Conservation (phyloP, 2,888 invertebrate genomes). For the Prenolepis imparis region DNA sequence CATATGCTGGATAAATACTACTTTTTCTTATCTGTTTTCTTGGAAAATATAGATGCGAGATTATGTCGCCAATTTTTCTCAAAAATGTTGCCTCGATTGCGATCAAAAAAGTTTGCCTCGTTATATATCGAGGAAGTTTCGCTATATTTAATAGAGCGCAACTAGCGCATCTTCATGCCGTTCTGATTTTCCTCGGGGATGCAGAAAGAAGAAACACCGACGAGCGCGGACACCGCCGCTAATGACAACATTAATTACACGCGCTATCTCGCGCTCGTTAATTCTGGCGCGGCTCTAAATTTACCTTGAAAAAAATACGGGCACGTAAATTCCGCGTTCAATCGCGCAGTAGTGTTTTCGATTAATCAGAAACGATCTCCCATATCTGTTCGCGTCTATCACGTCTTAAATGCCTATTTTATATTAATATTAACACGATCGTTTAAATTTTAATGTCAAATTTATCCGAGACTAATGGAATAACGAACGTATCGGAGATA, state of each 20-base stretch:
- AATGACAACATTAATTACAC: slow-evolving; percentile 69
- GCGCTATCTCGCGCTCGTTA: slow-evolving; percentile 63
- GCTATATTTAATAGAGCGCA: slow-evolving; percentile 8
- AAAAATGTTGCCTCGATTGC: slow-evolving; percentile 25
- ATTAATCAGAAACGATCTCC: slow-evolving; percentile 31
- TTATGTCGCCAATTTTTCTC: slow-evolving; percentile 26
- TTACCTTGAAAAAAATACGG: slow-evolving; percentile 54
- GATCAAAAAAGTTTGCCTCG: slow-evolving; percentile 16
- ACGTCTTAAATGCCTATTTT: neutral
- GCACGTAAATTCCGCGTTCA: slow-evolving; percentile 43
- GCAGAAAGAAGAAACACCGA: slow-evolving; percentile 52
- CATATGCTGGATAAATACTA: neutral
- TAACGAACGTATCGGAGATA: neutral
- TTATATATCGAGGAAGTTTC: slow-evolving; percentile 36
- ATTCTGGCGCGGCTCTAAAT: slow-evolving; percentile 58
- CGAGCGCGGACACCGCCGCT: slow-evolving; percentile 41
- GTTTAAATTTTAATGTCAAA: neutral
- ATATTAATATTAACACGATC: slow-evolving; percentile 3
- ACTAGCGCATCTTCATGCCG: slow-evolving; percentile 2
- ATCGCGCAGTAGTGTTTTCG: slow-evolving; percentile 14
- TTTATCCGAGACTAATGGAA: neutral
- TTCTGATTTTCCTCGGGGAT: slow-evolving; percentile 31
- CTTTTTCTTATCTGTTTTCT: neutral
- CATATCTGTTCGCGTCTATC: neutral
- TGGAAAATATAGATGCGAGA: neutral